phyloP scores from a whole-genome alignment of 2,888 invertebrate genomes.

The Scaptomyza tumidula region DNA sequence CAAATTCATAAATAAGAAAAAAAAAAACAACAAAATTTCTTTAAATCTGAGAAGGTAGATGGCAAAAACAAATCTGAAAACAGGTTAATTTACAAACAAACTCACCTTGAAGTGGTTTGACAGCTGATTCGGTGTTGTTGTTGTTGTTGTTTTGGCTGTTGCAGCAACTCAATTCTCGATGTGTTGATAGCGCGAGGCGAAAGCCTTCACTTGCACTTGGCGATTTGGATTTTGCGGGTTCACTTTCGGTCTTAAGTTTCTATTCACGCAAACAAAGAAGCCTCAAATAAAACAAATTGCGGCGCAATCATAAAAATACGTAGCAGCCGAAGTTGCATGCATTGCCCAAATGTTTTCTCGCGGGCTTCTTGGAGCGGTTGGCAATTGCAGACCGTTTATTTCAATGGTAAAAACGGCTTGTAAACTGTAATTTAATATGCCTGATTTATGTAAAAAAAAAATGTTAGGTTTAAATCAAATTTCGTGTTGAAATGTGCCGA shows the following conservation, averaged over 20 bases:
- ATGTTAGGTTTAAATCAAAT: slow-evolving; percentile 7
- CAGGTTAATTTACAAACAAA: slow-evolving; percentile 72
- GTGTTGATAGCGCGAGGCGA: slow-evolving; percentile 31
- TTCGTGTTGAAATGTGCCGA: slow-evolving; percentile 37
- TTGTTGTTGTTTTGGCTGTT: slow-evolving; percentile 35
- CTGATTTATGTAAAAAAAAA: slow-evolving; percentile 3
- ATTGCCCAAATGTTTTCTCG: slow-evolving; percentile 37
- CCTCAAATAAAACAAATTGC: slow-evolving; percentile 48
- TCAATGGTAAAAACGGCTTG: background rate
- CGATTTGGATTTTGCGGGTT: slow-evolving; percentile 22
- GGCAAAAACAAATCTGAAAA: slow-evolving; percentile 36
- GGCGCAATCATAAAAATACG: slow-evolving; percentile 32
- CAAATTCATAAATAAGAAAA: background rate
- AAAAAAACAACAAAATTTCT: background rate
- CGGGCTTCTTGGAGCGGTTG: slow-evolving; percentile 7
- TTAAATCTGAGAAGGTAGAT: slow-evolving; percentile 3
- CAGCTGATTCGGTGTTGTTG: slow-evolving; percentile 52
- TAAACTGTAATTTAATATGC: slow-evolving; percentile 9
- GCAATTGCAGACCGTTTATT: slow-evolving; percentile 6
- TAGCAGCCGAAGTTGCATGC: slow-evolving; percentile 21
- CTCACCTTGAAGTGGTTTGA: slow-evolving; percentile 73
- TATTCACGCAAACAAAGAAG: slow-evolving; percentile 46
- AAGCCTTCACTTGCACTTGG: slow-evolving; percentile 57
- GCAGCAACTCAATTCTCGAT: slow-evolving; percentile 42
- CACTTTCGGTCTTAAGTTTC: slow-evolving; percentile 46